Base-by-base conservation (phyloP, 2,888 invertebrate species). In the Gortyna flavago region DNA sequence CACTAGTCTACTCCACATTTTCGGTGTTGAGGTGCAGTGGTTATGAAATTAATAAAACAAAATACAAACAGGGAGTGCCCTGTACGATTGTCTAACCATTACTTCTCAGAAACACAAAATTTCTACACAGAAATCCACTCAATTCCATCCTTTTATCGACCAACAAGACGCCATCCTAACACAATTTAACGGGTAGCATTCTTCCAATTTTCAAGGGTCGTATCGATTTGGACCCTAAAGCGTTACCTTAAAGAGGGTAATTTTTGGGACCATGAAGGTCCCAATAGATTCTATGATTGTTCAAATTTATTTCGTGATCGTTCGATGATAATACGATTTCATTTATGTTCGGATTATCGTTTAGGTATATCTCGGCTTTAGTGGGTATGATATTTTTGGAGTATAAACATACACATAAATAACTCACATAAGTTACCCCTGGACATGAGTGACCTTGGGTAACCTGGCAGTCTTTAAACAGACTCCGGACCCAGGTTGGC, bases 191-290 rank as follows among this genome's bases (percentile, higher is more conserved):
- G 74, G 80, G 66, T 57, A 78, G 48, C 38, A 74, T 76, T 84
- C 73, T 32, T 67, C 71, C 75, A 86, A 84, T 86, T 75, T 78
- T 75, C 70, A n/a, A 51, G 86, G 84, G 71, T 76, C 75, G 18
- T n/a, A 87, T 78, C 83, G 83, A 85, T 86, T 85, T 62, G 35
- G 35, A 32, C 54, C 73, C 29, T 41, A n/a, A 67, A 77, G 13
- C 70, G 59, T 62, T 70, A 68, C 81, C 62, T 70, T 61, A 48
- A 41, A 61, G 51, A 66, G 87, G 79, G 72, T 72, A 78, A 72
- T 78, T 86, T 85, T 64, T 64, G 44, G 72, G 72, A 35, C 72
- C 72, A 84, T 35, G 35, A 77, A 72, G 72, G 54, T 51, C 32
- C 72, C 61, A 59, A 83, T 74, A 64, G 79, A 59, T 59, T 32